Evolutionary conservation across 2,797 vertebrate species (phyloP), one percentile per base, ranked within the genome.

Genomic region (Rhabdophis nuchalis): DNA sequence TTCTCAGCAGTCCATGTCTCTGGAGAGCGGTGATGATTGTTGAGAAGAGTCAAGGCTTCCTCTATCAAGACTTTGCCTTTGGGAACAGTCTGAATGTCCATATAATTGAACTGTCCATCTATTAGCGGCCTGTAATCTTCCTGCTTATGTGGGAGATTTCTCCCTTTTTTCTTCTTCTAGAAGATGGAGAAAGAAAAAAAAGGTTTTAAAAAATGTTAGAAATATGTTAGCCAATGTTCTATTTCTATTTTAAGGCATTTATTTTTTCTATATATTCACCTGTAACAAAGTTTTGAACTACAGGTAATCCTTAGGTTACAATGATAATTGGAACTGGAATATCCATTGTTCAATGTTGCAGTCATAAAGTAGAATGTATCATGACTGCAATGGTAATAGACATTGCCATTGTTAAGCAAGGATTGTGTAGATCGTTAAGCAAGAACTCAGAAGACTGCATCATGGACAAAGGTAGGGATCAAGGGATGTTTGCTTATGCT

Each of bases 21-120:
- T 85, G 99, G 99, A 89, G 97, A 94, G 18, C 92, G 96, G 95
- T 98, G 99, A 96, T 99, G 98, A 94, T 98, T 98, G 97, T 97
- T 98, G 89, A 99, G 97, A 85, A 98, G 97, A 0, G 96, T 98
- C 94, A 99, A 95, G 36, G 98, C 98, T 94, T 99, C 99, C 3
- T 97, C 95, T 89, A 99, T 92, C 58, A 98, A 98, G 95, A 99
- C 97, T 93, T 98, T 99, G 94, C 99, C 99, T 97, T 98, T 98
- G 1, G 98, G 97, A 95, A 99, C 97, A 46, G 97, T 97, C 3
- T 96, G 95, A 93, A 98, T 57, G 53, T 98, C 96, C 89, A 93
- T 91, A n/a, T 91, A 41, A 6, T 92, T 95, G 0, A 97, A 97
- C 5, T 98, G 92, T 77, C 96, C 97, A 94, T 97, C 97, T 94